phyloP scores from a whole-genome alignment of 2,113 vertebrate species.

The Taurulus bubalis region DNA sequence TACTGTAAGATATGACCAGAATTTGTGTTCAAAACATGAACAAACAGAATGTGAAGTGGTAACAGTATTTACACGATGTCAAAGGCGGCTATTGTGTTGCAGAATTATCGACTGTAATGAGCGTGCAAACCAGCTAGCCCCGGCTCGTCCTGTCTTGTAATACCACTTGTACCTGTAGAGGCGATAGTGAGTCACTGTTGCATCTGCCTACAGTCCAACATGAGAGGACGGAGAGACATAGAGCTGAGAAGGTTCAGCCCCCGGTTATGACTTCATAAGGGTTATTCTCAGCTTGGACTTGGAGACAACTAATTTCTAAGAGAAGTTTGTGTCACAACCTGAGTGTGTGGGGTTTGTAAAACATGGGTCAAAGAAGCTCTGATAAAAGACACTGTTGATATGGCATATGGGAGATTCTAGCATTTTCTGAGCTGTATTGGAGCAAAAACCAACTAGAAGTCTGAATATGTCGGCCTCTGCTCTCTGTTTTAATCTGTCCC shows the following conservation, averaged over 20 bases:
- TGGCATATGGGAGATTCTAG: not conserved
- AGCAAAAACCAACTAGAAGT: not conserved
- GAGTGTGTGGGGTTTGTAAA: no score
- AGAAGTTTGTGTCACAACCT: not conserved
- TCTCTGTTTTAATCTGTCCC: not conserved
- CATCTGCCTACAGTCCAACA: no score
- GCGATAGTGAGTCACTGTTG: no score
- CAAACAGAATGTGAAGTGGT: not conserved
- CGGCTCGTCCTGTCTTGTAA: not conserved
- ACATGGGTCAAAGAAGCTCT: not conserved
- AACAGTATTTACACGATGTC: not conserved
- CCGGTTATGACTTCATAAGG: not conserved
- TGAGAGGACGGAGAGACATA: no score
- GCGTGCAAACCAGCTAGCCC: not conserved
- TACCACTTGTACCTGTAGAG: no score
- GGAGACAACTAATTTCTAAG: constrained; percentile 8
- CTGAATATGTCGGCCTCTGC: not conserved
- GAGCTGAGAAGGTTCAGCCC: no score
- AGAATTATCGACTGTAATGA: not conserved
- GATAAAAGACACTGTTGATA: not conserved
- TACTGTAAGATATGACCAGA: not conserved
- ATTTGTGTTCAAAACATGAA: not conserved
- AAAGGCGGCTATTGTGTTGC: not conserved
- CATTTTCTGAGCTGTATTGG: no score
- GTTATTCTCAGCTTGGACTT: constrained; percentile 1